Conservation (phyloP, 1,140 invertebrate genomes). For the Carcinoscorpius rotundicauda region DNA sequence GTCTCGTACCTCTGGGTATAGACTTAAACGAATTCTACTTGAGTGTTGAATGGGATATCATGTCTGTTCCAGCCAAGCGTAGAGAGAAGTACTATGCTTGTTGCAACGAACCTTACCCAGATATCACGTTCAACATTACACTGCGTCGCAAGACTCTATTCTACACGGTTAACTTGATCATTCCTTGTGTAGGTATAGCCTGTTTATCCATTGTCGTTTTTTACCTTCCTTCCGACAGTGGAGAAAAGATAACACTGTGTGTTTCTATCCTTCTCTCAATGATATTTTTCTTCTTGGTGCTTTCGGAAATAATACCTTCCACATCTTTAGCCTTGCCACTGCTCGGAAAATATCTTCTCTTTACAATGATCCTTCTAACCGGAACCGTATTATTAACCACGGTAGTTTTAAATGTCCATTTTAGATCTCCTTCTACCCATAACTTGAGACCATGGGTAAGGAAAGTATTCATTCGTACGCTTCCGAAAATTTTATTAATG, state of each 20-base stretch:
- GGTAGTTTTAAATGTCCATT: slow-evolving; percentile 96
- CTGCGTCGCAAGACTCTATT: slow-evolving; percentile 87
- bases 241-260: slow-evolving; percentile 93
- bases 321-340: slow-evolving; percentile 92
- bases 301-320: slow-evolving; percentile 97
- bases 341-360: slow-evolving; percentile 88
- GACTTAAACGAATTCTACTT: slow-evolving; percentile 90
- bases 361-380: slow-evolving; percentile 98
- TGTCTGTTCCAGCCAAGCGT: slow-evolving; percentile 70
- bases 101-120: slow-evolving; percentile 53
- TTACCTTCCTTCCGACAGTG: slow-evolving; percentile 94
- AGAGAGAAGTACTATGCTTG: slow-evolving; percentile 83
- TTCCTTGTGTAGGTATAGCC: slow-evolving; percentile 89
- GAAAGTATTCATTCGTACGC: slow-evolving; percentile 71
- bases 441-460: slow-evolving; percentile 78
- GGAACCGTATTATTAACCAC: slow-evolving; percentile 96
- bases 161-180: slow-evolving; percentile 92
- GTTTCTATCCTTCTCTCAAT: slow-evolving; percentile 97
- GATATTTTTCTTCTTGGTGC: slow-evolving; percentile 94
- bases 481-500: slow-evolving; percentile 62
- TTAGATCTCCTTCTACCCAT: slow-evolving; percentile 95
- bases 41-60: slow-evolving; percentile 94
- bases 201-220: slow-evolving; percentile 97
- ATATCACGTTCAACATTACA: slow-evolving; percentile 88
- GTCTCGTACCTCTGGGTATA: slow-evolving; percentile 58